Evolutionary conservation across 1,140 invertebrate species (phyloP), one percentile per base, ranked within the genome.

Genomic region (Aricia agestis): DNA sequence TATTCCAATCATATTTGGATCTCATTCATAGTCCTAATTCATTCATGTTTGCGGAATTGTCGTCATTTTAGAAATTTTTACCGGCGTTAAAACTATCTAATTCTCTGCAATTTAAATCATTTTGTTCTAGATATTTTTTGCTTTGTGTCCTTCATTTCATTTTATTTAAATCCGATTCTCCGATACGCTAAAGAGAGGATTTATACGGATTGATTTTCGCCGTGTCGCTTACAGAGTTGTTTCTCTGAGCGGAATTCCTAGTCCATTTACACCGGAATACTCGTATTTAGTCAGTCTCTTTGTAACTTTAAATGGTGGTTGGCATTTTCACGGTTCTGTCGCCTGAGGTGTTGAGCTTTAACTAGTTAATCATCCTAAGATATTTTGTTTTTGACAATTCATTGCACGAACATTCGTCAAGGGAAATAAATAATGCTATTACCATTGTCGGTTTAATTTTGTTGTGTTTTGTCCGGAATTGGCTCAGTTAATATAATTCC

Each of bases 181-280:
- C 45, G 45, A 52, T 52, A 52, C 45, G 45, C 45, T 52, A 52
- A 52, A 52, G 45, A 52, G 45, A 52, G 45, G 45, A 52, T 52
- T 52, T 52, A 52, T 52, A 52, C 45, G 45, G 45, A 52, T 52
- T 52, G 45, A 52, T 52, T 52, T 52, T 52, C 13, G 45, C 45
- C 45, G 45, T 52, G 45, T 52, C 45, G 45, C 45, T 52, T 52
- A 11, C 6, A 13, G 45, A 52, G 45, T 52, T 52, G 45, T 52
- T 36, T 36, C 45, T 52, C 11, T 52, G 45, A 52, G 45, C 9
- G 45, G 45, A 52, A 52, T 52, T 52, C 45, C 45, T 52, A 15
- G 45, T 52, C 45, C 45, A 52, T 52, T 52, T 52, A 52, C 45
- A 52, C 45, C 13, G 45, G 11, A 15, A 13, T 52, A 1, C 36